phyloP scores from a whole-genome alignment of 2,113 vertebrate species.

The Prolemur simus region DNA sequence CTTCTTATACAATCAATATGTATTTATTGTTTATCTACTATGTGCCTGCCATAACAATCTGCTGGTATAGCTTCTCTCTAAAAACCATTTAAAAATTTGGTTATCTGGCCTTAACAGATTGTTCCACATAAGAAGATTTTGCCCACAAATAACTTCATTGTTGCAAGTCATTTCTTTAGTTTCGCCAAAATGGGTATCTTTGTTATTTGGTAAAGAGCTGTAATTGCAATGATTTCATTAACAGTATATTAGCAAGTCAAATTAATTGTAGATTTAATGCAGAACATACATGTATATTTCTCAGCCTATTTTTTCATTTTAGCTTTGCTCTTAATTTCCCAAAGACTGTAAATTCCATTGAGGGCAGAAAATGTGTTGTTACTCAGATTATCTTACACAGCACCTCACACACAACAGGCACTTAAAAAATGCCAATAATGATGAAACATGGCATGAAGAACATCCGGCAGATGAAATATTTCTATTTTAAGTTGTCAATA shows the following conservation, averaged over 20 bases:
- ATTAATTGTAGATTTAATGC: slow-evolving; percentile 34
- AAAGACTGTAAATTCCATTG: neutral
- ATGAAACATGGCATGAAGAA: neutral
- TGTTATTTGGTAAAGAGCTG: neutral
- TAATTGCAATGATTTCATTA: slow-evolving; percentile 30
- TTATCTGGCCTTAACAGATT: neutral
- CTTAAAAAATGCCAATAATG: neutral
- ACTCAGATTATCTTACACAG: neutral
- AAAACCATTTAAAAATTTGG: neutral
- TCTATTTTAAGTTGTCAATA: neutral
- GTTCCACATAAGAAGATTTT: neutral
- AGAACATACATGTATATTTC: neutral
- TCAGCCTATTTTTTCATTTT: neutral
- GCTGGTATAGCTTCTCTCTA: neutral
- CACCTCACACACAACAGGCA: neutral
- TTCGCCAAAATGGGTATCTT: neutral
- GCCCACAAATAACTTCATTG: neutral
- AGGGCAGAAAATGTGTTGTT: neutral
- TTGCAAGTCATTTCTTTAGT: neutral
- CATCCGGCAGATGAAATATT: neutral
- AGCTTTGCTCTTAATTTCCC: neutral
- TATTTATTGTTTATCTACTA: neutral
- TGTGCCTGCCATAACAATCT: neutral
- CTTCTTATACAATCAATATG: neutral
- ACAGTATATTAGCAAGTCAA: slow-evolving; percentile 42